Evolutionary conservation across 1,140 invertebrate genomes (phyloP), one percentile per base, ranked within the genome.

Genomic region (Drosophila tani): DNA sequence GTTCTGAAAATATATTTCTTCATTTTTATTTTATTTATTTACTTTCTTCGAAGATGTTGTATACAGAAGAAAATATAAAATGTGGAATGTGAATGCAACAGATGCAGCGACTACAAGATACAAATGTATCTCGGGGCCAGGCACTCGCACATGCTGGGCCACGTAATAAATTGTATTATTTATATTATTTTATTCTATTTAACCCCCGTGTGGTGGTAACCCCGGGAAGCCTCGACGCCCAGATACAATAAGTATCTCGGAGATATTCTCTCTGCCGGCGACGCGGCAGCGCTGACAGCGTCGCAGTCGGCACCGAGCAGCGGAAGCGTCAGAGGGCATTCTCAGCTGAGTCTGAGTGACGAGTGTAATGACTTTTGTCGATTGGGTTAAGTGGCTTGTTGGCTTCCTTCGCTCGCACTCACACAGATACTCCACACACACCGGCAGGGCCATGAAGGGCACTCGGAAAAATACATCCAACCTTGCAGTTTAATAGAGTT

Each of bases 331-430:
- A 57, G 65, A 77, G 75, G 46, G 70, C 79, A 68, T 77, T 71
- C 49, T 60, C 50, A 65, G 46, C 67, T 50, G 75, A 87, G 79
- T 56, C 53, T 56, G 53, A 85, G 81, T 88, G 85, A 88, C 86
- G 85, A 88, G 85, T 91, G 85, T 88, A 88, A 88, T 90, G 85
- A 90, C 85, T 88, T 90, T 88, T 88, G 85, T 88, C 85, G 85
- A 90, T 88, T 90, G 85, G 85, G 85, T 88, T 90, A 88, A 88
- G 85, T 88, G 85, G 85, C 85, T 90, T 84, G 84, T 88, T 90
- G 84, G 84, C 84, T 85, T 88, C 85, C 85, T 85, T 82, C 59
- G 50, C 70, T 65, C 82, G 63, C 67, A 66, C 63, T 73, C 81
- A 74, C 35, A 78, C 24, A 73, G 45, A 71, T 40, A 81, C 67